Base-by-base conservation (phyloP, 2,113 vertebrate species). In the Myrmecobius fasciatus region DNA sequence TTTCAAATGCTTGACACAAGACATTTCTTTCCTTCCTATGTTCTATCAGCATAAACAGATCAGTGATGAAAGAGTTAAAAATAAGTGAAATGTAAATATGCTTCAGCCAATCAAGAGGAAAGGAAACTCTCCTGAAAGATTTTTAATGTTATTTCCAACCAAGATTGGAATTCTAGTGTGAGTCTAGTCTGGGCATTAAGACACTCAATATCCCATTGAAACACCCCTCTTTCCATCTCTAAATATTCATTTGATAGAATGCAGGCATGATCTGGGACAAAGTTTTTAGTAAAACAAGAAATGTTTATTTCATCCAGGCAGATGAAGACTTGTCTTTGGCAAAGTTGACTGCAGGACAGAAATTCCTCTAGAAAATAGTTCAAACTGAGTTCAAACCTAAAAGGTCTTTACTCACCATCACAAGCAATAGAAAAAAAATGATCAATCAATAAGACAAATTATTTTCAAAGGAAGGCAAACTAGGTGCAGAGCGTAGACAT, bases 201-300 rank as follows among this genome's bases (percentile, higher is more conserved):
- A 92, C 8, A 49, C 46, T 10, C n/a, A 51, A 25, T 67, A 52
- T 75, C 31, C 53, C 3, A 93, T 67, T 52, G 89, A 54, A 52
- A 43, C 14, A 89, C 14, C 51, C 92, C 4, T 28, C n/a, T 93
- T 47, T 67, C 14, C 3, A 51, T 83, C 91, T 94, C 53, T 9
- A 89, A 36, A 36, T 43, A 88, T 49, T 9, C 48, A 67, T 31
- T 51, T 92, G 48, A 52, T 14, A 31, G 8, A 89, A n/a, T 56
- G 52, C 47, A 91, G 97, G 52, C 31, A 36, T 31, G 31, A 46
- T 90, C 52, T 89, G 92, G 90, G 20, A 93, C 31, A 56, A 60
- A 95, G 31, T 94, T 92, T 6, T 52, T 8, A 96, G 36, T 43
- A 96, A 60, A 91, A 49, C 53, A 7, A 94, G 91, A 67, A 91